Percentiles rank a stretch among this genome's conserved stretches.
These are phyloP conservation scores for Apamea anceps DNA, from an alignment of 2,888 invertebrate species.

Conservation along the genomic window DNA sequence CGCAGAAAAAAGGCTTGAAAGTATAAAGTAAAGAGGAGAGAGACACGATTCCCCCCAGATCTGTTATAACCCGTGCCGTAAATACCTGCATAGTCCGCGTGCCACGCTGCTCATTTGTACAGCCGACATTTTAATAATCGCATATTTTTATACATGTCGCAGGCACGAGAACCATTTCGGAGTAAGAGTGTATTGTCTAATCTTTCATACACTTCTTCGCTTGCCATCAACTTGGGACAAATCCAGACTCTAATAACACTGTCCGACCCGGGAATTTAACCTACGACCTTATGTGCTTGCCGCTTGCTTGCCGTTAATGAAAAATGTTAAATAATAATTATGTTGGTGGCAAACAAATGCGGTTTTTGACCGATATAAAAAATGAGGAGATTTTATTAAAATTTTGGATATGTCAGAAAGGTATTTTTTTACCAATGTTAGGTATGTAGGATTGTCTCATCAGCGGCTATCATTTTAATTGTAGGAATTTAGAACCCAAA, in stretches of 20 bases:
- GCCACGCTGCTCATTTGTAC: conserved; percentile 84
- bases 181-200: not conserved
- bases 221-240: not conserved
- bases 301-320: not conserved
- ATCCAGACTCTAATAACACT: not conserved
- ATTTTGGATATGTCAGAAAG: not conserved
- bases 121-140: conserved; percentile 88
- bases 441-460: not conserved
- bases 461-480: not conserved
- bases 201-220: not conserved
- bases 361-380: not conserved
- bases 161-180: conserved; percentile 41
- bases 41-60: conserved; percentile 67
- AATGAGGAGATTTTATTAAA: not conserved
- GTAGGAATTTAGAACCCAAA: not conserved
- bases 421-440: not conserved
- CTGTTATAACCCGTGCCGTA: conserved; percentile 83
- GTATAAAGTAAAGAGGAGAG: conserved; percentile 56
- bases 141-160: conserved; percentile 83
- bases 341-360: not conserved
- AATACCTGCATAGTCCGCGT: conserved; percentile 82
- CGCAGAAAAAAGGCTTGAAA: conserved; percentile 58
- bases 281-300: not conserved
- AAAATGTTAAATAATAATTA: no score
- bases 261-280: not conserved